Conservation (phyloP, 2,888 invertebrate genomes). For the Dryobota labecula region DNA sequence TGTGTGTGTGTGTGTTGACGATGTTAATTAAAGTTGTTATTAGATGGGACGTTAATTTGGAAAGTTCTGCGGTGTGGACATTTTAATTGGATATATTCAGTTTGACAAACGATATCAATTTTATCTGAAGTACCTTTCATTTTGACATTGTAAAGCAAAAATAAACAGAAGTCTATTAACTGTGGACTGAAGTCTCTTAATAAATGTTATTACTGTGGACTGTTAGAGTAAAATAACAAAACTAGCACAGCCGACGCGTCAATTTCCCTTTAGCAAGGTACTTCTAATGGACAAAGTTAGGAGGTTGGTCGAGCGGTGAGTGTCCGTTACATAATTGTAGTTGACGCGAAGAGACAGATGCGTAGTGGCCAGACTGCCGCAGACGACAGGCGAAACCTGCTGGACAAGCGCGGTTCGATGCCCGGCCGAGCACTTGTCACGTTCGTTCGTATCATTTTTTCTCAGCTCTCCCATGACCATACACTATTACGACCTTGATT, state of each 20-base stretch:
- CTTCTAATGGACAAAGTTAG: slow-evolving; percentile 59
- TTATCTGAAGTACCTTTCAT: not conserved
- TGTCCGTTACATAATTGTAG: slow-evolving; percentile 81
- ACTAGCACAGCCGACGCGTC: slow-evolving; percentile 25
- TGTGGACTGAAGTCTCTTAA: slow-evolving; percentile 4
- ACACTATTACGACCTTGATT: slow-evolving; percentile 73
- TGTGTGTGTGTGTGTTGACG: slow-evolving; percentile 11
- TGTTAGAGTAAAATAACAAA: slow-evolving; percentile 33
- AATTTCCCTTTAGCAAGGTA: slow-evolving; percentile 34
- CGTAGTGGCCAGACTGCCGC: slow-evolving; percentile 67
- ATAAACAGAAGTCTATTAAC: slow-evolving; percentile 4
- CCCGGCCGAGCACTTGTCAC: slow-evolving; percentile 81
- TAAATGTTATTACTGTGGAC: slow-evolving; percentile 13
- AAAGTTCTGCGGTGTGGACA: slow-evolving; percentile 39
- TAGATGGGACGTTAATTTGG: slow-evolving; percentile 42
- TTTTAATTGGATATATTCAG: slow-evolving; percentile 17
- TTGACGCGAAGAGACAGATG: slow-evolving; percentile 77
- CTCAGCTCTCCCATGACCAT: slow-evolving; percentile 68
- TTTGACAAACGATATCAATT: slow-evolving; percentile 15
- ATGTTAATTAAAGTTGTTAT: slow-evolving; percentile 34
- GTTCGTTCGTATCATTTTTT: slow-evolving; percentile 70
- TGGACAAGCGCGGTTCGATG: slow-evolving; percentile 82
- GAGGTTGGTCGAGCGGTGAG: slow-evolving; percentile 64
- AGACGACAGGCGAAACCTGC: slow-evolving; percentile 79
- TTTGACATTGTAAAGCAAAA: not conserved